phyloP scores from a whole-genome alignment of 2,888 invertebrate species.

The Hemithea aestivaria region DNA sequence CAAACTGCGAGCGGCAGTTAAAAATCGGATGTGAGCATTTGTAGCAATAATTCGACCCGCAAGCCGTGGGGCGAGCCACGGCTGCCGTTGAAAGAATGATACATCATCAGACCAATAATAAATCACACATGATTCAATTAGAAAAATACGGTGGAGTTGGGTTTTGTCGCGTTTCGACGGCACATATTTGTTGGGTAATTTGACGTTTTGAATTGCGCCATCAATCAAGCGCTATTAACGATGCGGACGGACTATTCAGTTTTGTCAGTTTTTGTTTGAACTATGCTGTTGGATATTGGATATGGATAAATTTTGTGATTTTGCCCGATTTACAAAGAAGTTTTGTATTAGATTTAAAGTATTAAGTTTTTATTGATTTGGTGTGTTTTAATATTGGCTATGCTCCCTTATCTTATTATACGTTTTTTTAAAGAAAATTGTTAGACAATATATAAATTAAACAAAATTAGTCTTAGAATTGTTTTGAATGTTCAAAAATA shows the following conservation, averaged over 20 bases:
- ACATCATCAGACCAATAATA: slow-evolving; percentile 79
- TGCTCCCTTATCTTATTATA: too few species aligned
- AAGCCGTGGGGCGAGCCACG: slow-evolving; percentile 70
- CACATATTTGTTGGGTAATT: slow-evolving; percentile 65
- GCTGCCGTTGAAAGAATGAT: slow-evolving; percentile 77
- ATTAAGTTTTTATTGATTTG: too few species aligned
- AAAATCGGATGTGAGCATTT: slow-evolving; percentile 72
- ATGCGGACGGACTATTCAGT: slow-evolving; percentile 25
- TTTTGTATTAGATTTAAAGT: too few species aligned
- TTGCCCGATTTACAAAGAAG: too few species aligned
- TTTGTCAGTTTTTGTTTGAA: too few species aligned
- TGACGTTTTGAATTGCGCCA: slow-evolving; percentile 69
- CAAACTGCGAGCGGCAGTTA: slow-evolving; percentile 43
- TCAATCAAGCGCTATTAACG: slow-evolving; percentile 71
- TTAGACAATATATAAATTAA: too few species aligned
- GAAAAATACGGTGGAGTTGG: slow-evolving; percentile 69
- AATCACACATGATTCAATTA: slow-evolving; percentile 79
- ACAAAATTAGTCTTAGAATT: too few species aligned
- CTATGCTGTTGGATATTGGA: too few species aligned
- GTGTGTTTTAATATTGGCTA: too few species aligned
- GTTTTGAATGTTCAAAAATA: too few species aligned
- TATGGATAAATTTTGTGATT: too few species aligned
- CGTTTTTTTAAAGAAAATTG: too few species aligned
- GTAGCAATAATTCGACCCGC: slow-evolving; percentile 73
- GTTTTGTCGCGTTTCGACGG: slow-evolving; percentile 56